These are phyloP conservation scores for Cossypha niveicapilla DNA, from an alignment of 2,797 vertebrate genomes.

Conservation along the genomic window DNA sequence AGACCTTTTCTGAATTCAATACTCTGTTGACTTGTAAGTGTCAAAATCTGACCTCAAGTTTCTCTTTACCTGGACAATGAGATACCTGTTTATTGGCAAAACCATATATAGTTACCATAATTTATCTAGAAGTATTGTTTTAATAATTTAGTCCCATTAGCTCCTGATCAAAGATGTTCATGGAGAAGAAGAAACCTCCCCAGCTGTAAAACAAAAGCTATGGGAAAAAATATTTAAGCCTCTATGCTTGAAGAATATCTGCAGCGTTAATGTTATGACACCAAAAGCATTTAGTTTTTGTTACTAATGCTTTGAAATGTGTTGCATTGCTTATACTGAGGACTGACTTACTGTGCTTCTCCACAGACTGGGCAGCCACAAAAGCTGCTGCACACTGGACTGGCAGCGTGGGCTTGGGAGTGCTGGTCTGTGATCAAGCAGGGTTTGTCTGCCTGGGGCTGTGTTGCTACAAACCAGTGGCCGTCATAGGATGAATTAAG, in stretches of 20 bases:
- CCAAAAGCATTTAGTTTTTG: background rate
- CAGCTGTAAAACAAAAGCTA: background rate
- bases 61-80: background rate
- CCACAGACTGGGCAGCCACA: background rate
- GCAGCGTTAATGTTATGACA: background rate
- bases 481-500: background rate
- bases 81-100: background rate
- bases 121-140: background rate
- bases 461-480: background rate
- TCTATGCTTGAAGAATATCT: background rate
- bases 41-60: background rate
- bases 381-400: accelerated
- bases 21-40: background rate
- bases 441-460: background rate
- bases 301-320: background rate
- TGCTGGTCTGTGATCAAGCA: background rate
- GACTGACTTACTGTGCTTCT: background rate
- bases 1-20: background rate
- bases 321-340: background rate
- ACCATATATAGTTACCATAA: background rate
- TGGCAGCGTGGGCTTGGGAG: background rate
- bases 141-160: background rate
- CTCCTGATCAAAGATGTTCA: background rate
- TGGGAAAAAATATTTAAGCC: background rate
- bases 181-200: background rate